Conservation (phyloP, 2,113 vertebrate species). For the Alaudala cheleensis region DNA sequence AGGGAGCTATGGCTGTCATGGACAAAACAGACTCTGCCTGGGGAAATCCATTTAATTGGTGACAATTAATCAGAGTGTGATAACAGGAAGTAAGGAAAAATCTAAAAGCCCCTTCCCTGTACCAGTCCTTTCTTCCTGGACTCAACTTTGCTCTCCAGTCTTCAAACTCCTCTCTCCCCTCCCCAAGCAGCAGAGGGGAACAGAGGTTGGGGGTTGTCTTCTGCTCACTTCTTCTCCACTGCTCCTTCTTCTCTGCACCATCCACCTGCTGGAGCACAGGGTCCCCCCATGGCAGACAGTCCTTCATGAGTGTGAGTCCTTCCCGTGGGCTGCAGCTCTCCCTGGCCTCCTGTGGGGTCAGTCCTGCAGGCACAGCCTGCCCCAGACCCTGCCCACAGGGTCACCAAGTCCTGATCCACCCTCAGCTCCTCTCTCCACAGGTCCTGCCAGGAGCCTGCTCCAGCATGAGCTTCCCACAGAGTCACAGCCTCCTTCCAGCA, state of each 20-base stretch:
- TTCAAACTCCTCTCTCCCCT: background rate
- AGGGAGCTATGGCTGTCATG: background rate
- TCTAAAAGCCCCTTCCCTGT: background rate
- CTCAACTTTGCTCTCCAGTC: background rate
- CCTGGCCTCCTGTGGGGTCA: rapidly evolving
- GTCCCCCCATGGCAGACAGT: background rate
- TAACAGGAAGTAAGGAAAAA: background rate
- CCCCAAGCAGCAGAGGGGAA: background rate
- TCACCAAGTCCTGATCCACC: background rate
- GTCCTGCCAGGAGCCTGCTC: background rate
- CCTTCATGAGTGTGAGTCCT: background rate
- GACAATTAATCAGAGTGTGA: background rate
- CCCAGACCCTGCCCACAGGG: background rate
- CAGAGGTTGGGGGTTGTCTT: background rate
- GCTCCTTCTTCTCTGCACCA: background rate
- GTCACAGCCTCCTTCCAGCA: background rate
- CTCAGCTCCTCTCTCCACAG: background rate
- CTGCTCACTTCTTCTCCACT: too few relatives aligned
- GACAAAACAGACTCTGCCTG: background rate
- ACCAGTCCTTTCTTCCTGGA: background rate
- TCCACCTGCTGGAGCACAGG: rapidly evolving
- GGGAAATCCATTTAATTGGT: background rate
- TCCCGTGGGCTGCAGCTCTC: background rate
- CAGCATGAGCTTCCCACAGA: background rate
- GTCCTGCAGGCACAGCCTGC: background rate